Evolutionary conservation across 2,113 vertebrate species (phyloP).

Genomic region (Takifugu flavidus): DNA sequence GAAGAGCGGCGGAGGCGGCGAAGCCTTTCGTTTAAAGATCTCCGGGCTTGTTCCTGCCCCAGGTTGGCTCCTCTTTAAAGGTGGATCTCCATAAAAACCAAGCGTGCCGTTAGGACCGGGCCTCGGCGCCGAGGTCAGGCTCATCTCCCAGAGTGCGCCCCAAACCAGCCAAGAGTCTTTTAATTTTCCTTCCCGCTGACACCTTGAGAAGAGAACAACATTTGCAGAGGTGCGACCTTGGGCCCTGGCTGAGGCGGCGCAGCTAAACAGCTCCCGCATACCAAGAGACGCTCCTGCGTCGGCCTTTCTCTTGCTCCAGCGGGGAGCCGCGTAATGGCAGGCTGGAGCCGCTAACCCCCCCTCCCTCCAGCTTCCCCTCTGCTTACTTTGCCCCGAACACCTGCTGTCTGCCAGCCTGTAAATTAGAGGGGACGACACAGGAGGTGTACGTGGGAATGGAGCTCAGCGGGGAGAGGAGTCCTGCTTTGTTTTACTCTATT

Average conservation of each 20-base stretch:
- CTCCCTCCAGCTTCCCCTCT: constrained; percentile 48
- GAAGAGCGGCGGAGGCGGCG: no score
- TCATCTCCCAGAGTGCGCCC: constrained; percentile 34
- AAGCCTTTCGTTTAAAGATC: no score
- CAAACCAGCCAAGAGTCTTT: constrained; percentile 37
- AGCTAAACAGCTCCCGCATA: constrained; percentile 60
- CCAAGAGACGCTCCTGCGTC: constrained; percentile 43
- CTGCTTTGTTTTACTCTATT: constrained; percentile 18
- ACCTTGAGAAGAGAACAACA: constrained; percentile 45
- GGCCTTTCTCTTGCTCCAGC: constrained; percentile 39
- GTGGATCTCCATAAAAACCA: background rate
- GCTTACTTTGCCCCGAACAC: constrained; percentile 58
- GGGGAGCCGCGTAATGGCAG: constrained; percentile 49
- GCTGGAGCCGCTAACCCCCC: constrained; percentile 27
- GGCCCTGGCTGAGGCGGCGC: constrained; percentile 32
- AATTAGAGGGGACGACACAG: constrained; percentile 61
- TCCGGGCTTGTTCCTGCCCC: no score
- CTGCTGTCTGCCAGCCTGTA: constrained; percentile 61
- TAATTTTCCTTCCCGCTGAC: constrained; percentile 39
- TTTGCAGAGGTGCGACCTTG: constrained; percentile 60
- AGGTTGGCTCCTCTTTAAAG: no score
- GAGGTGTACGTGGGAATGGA: constrained; percentile 44
- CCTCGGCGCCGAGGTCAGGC: constrained; percentile 36
- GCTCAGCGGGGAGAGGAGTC: constrained; percentile 47
- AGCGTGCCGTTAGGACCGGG: constrained; percentile 15